Conservation (phyloP, 2,113 vertebrate genomes). For the Nothocercus julius region DNA sequence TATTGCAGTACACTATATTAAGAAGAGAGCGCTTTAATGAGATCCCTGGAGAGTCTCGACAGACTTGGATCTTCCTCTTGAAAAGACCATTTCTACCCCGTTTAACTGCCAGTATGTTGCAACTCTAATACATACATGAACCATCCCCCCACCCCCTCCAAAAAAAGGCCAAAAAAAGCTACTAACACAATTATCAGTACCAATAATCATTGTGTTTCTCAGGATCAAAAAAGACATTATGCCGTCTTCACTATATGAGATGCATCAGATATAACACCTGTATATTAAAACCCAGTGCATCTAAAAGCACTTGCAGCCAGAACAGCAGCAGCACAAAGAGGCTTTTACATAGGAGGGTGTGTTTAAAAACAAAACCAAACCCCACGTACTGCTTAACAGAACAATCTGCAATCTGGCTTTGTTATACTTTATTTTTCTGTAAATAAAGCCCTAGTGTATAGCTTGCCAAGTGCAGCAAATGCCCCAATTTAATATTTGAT, state of each 20-base stretch:
- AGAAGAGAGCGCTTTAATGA: constrained; percentile 73
- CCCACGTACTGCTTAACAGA: not conserved
- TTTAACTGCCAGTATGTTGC: constrained; percentile 32
- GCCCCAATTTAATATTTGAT: not conserved
- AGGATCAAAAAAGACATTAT: not conserved
- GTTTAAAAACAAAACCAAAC: not conserved
- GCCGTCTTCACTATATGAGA: not conserved
- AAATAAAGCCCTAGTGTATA: not conserved
- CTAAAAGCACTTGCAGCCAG: not conserved
- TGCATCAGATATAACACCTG: not conserved
- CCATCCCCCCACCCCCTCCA: too few relatives aligned
- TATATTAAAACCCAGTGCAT: not conserved
- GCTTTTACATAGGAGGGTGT: not conserved
- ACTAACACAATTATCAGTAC: constrained; percentile 38
- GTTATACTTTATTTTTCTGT: not conserved
- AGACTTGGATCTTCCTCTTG: constrained; percentile 39
- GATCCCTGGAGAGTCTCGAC: constrained; percentile 68
- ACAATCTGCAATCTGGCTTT: not conserved
- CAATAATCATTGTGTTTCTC: not conserved
- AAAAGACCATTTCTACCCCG: constrained; percentile 68
- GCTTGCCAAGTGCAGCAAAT: not conserved
- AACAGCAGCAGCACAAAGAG: not conserved
- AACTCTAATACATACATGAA: not conserved
- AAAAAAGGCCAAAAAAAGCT: not conserved
- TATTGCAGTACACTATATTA: constrained; percentile 57